Evolutionary conservation across 2,113 vertebrate genomes (phyloP), one percentile per base, ranked within the genome.

Genomic region (Chaenocephalus aceratus): DNA sequence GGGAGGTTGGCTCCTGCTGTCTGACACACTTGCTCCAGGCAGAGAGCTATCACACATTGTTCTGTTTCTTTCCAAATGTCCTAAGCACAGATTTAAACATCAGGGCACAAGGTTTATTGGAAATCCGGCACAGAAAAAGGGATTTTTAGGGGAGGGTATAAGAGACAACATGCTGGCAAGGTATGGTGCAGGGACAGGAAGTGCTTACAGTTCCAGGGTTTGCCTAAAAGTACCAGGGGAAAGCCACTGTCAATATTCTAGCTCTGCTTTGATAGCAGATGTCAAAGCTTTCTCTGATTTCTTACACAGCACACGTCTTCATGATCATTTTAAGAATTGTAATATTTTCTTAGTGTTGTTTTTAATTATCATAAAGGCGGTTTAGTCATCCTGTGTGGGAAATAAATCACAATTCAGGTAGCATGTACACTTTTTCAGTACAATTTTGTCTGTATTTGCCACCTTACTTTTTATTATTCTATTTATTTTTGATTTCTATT

Each of bases 61-160:
- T 78, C 16, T 68, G 41, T 61, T 56, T 0, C 67, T 85, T 80
- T 64, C 46, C 62, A 79, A 81, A 85, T 85, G 73, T 76, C 77
- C 75, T 68, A 61, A 15, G 77, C 41, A 5, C 59, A 46, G 45
- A 69, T 58, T 44, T 53, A 67, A 66, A 30, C 59, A 5, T 56
- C 0, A n/a, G 18, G 72, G 64, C 36, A 46, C 59, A 14, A 51
- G 65, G 41, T 54, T 41, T 6, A 41, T 41, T 4, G 36, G 21
- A 21, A 21, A 21, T 21, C 21, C 21, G 21, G 21, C 21, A 21
- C 21, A 21, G 21, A 21, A 21, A 21, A 21, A 21, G 21, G 21
- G 21, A 21, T 21, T 21, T 21, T 21, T 21, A 21, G 36, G 6
- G 36, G 21, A 49, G 10, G 6, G 44, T 10, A 52, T 49, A 26